Evolutionary conservation across 2,797 vertebrate genomes (phyloP), one percentile per base, ranked within the genome.

Genomic region (Tokudaia muenninki): DNA sequence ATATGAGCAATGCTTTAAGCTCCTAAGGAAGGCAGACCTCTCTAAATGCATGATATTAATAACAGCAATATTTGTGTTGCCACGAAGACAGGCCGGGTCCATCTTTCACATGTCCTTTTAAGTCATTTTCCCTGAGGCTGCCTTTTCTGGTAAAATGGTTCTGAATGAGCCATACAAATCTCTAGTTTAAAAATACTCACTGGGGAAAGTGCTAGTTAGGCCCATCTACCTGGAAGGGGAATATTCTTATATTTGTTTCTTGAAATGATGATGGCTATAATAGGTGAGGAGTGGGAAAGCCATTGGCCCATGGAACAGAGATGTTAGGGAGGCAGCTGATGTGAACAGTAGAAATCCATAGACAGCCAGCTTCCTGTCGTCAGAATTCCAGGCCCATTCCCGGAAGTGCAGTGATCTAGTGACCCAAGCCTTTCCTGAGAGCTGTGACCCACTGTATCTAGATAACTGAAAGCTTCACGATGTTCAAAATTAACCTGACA

Each of bases 41-140:
- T 96, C 77, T 97, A 96, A 98, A 96, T 97, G 97, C 90, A 79
- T 72, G 95, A 95, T 97, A 98, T 98, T 98, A 97, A 98, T 98
- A 98, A 98, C 70, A 97, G 97, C 95, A 96, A 96, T 98, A 98
- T 97, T 98, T 98, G 97, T 97, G 97, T 96, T 98, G 96, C 88
- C 87, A 87, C 1, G 4, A 94, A 97, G 97, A 98, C 96, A 97
- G 95, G 83, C 90, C 2, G 89, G 97, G 97, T 96, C 92, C 92
- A 95, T 98, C 97, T 98, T 97, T 95, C 96, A 95, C 63, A 8
- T 80, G 92, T 96, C 94, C 97, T 97, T 95, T 96, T 95, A 97
- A 97, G 97, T 97, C 95, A 89, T 98, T 96, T 97, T 96, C 97
- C 95, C 95, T 86, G 91, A 4, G 19, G 98, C 96, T 96, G 95